Percentiles rank a stretch among this genome's conserved stretches.
Evolutionary conservation across 1,140 invertebrate genomes (phyloP).

Genomic region (Matsumurasca onukii): DNA sequence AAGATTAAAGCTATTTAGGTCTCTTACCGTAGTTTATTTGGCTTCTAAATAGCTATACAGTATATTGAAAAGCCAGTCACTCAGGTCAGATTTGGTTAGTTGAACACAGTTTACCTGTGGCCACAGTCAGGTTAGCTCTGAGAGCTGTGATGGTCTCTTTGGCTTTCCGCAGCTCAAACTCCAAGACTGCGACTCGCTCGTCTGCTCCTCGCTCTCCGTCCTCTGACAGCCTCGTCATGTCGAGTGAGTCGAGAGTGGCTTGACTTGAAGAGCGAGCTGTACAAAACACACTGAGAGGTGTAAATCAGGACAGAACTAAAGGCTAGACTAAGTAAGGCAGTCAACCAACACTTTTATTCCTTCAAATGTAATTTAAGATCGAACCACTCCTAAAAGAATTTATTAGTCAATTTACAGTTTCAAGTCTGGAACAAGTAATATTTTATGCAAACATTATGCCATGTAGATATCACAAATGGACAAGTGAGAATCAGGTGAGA

Average conservation of each 20-base stretch:
- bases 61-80: too few species aligned
- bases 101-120: slow-evolving; percentile 69
- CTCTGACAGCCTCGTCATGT: slow-evolving; percentile 87
- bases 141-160: slow-evolving; percentile 82
- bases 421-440: not conserved
- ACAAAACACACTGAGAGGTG: slow-evolving; percentile 40
- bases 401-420: not conserved
- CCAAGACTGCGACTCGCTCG: slow-evolving; percentile 78
- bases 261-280: slow-evolving; percentile 82
- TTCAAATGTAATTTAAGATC: not conserved
- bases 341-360: not conserved
- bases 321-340: not conserved
- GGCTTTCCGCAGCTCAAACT: slow-evolving; percentile 88
- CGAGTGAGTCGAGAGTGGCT: slow-evolving; percentile 84
- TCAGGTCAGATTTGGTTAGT: too few species aligned
- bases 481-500: too few species aligned
- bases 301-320: not conserved
- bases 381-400: not conserved
- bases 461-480: too few species aligned
- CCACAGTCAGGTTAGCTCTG: slow-evolving; percentile 77
- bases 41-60: too few species aligned
- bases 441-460: not conserved
- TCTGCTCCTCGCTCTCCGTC: slow-evolving; percentile 76
- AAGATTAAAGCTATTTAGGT: too few species aligned
- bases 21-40: too few species aligned